Evolutionary conservation across 2,113 vertebrate genomes (phyloP), one percentile per base, ranked within the genome.

Genomic region (Salvator merianae): DNA sequence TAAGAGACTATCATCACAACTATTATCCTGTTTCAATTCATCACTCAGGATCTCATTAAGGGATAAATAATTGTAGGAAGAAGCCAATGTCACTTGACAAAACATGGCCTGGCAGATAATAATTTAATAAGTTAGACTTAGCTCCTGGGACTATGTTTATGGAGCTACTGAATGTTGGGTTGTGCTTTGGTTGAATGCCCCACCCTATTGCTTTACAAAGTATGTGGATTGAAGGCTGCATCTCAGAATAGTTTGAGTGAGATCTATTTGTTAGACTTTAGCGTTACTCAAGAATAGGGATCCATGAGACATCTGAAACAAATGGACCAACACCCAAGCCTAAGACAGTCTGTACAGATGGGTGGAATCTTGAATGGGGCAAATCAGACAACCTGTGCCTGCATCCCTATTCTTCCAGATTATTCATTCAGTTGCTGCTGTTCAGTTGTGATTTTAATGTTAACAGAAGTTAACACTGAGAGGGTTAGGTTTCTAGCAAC

Each of bases 21-120:
- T 74, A 40, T 84, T 77, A 77, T 26, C 30, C 84, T 69, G 32
- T 16, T 89, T 70, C 68, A 66, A 30, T 18, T 26, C 24, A 65
- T 82, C 12, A 0, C 14, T 32, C 75, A 84, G n/a, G 53, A 86
- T 79, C 68, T 88, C 72, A 81, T 1, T 16, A 75, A 6, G 13
- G 88, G 16, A 47, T 34, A 59, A 28, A 53, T 73, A 16, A 43
- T 72, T n/a, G 10, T 26, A 53, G 50, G 10, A 43, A n/a, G n/a
- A 38, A 13, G 77, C 34, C 30, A 36, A 1, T 1, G 0, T 38
- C 76, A 6, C 4, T 77, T 0, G 0, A 18, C 82, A 38, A 77
- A 85, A 62, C 66, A 81, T 30, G 40, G 50, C 3, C 62, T 30
- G 1, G 30, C 43, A 77, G 32, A 53, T 47, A 66, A 76, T 30